phyloP scores from a whole-genome alignment of 35 echinoderm and acorn worm genomes.

The Apostichopus californicus region DNA sequence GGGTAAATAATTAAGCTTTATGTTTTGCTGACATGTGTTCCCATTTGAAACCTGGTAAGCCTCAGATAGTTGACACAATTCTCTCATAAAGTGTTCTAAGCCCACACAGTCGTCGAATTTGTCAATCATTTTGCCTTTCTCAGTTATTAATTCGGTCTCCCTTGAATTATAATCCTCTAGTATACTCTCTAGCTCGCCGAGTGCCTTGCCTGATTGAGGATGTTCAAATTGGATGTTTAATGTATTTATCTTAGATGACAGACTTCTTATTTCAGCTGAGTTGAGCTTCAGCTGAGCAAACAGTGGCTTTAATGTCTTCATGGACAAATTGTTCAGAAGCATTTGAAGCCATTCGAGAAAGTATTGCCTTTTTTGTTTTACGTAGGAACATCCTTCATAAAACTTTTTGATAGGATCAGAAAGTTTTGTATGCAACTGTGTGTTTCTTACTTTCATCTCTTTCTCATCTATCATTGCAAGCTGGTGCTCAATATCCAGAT shows the following conservation, averaged over 20 bases:
- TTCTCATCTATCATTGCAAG: background rate
- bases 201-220: background rate
- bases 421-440: background rate
- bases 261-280: background rate
- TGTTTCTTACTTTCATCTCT: background rate
- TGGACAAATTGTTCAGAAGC: background rate
- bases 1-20: background rate
- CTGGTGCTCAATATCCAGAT: background rate
- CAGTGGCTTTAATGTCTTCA: background rate
- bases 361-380: background rate
- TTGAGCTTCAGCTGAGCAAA: background rate
- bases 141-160: background rate
- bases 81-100: slow-evolving; percentile 49
- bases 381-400: no score
- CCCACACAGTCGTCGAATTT: slow-evolving; percentile 13
- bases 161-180: background rate
- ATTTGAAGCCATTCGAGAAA: slow-evolving; percentile 5
- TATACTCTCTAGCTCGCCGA: background rate
- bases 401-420: background rate
- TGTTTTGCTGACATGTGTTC: background rate
- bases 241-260: background rate
- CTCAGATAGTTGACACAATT: slow-evolving; percentile 31
- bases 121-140: background rate
- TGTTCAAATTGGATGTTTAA: background rate
- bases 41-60: background rate